Evolutionary conservation across 1,140 invertebrate species (phyloP).

Genomic region (Pachyrhynchus sulphureomaculatus): DNA sequence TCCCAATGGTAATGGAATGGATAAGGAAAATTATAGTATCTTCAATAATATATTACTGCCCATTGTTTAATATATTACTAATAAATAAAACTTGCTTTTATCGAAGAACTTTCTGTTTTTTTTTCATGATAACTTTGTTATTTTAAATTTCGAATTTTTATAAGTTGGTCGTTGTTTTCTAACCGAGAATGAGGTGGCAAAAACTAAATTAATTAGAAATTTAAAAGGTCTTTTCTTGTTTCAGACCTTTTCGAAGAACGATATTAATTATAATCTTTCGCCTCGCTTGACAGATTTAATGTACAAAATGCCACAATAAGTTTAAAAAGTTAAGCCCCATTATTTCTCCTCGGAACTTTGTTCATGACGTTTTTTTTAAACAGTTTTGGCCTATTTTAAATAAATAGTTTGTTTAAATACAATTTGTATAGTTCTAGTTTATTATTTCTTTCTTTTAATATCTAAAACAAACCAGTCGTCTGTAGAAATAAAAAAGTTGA

Average conservation of each 20-base stretch:
- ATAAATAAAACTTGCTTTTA: neutral
- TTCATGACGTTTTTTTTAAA: too few relatives aligned
- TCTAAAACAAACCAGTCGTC: too few relatives aligned
- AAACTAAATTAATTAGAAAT: slow-evolving; percentile 18
- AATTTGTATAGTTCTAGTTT: too few relatives aligned
- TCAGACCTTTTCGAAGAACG: neutral
- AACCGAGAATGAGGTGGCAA: slow-evolving; percentile 1
- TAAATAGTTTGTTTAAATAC: too few relatives aligned
- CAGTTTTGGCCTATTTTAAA: too few relatives aligned
- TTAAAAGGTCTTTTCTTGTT: slow-evolving; percentile 7
- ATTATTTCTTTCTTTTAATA: too few relatives aligned
- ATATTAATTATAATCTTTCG: slow-evolving; percentile 15
- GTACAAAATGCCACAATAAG: neutral
- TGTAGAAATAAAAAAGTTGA: too few relatives aligned
- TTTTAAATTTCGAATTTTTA: slow-evolving; percentile 7
- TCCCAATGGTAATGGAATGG: too few relatives aligned
- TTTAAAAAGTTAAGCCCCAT: neutral
- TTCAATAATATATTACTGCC: too few relatives aligned
- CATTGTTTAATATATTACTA: too few relatives aligned
- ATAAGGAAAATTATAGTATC: too few relatives aligned
- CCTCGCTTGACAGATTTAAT: slow-evolving; percentile 4
- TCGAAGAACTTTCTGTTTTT: neutral
- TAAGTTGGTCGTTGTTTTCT: slow-evolving; percentile 7
- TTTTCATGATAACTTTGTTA: neutral
- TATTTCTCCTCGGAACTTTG: too few relatives aligned